A percentile compares a stretch with the other conserved stretches of the same genome.
Evolutionary conservation across 2,113 vertebrate species (phyloP).

Genomic region (Piprites chloris): DNA sequence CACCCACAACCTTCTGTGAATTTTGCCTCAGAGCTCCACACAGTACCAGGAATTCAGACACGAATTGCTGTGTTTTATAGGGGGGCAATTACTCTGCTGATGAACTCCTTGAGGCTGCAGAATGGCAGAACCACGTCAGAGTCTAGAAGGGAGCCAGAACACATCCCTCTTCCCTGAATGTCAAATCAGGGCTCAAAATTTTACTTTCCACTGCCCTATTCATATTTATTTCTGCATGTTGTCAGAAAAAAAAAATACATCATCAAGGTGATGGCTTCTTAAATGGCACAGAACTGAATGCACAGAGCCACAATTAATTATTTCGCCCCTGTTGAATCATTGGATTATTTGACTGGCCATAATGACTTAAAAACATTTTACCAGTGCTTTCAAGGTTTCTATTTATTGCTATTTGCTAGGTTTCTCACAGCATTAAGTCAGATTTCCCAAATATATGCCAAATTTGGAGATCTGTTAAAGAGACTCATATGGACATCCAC

Average conservation of each 20-base stretch:
- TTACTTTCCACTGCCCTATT: not conserved
- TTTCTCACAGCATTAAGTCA: not conserved
- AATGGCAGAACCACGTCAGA: not conserved
- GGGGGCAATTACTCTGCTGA: not conserved
- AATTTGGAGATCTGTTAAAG: not conserved
- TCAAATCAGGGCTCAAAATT: not conserved
- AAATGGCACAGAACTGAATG: not conserved
- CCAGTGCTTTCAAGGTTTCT: not conserved
- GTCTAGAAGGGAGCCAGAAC: not conserved
- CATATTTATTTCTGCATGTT: not conserved
- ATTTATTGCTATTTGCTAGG: not conserved
- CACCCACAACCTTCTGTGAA: not conserved
- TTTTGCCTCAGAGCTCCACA: not conserved
- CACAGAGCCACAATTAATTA: not conserved
- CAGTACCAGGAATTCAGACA: not conserved
- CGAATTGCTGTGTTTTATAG: not conserved
- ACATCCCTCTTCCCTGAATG: not conserved
- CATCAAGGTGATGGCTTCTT: not conserved
- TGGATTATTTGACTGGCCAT: not conserved
- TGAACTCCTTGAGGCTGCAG: not conserved
- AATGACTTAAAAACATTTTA: not conserved
- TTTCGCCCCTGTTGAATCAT: not conserved
- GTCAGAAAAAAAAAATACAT: not conserved
- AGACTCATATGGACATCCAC: not conserved
- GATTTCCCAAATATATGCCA: not conserved